Conservation (phyloP, 2,888 invertebrate species). For the Mongoloraphidia duomilia region DNA sequence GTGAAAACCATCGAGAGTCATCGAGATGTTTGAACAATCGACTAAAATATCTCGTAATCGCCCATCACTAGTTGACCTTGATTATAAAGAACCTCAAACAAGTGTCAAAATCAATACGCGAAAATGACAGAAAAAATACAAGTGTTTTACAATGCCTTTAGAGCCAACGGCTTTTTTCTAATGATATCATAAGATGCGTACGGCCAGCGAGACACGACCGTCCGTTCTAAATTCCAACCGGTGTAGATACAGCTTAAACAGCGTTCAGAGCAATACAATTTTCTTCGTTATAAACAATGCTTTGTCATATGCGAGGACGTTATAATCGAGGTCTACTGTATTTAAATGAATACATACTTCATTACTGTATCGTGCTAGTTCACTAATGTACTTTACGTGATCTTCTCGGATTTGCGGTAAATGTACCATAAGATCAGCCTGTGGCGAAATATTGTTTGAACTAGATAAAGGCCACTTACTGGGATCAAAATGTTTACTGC, state of each 20-base stretch:
- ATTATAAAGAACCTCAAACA: no score
- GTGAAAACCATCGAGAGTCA: no score
- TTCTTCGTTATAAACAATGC: neutral
- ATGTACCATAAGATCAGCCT: constrained; percentile 90
- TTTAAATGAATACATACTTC: constrained; percentile 35
- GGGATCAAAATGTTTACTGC: constrained; percentile 85
- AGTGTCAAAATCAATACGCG: no score
- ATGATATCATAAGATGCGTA: no score
- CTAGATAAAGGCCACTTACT: constrained; percentile 84
- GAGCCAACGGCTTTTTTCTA: no score
- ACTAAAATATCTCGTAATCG: no score
- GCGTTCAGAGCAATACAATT: neutral
- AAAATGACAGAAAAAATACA: no score
- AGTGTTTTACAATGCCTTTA: no score
- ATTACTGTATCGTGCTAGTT: constrained; percentile 80
- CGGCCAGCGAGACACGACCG: no score
- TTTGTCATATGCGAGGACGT: neutral
- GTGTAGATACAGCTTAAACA: no score
- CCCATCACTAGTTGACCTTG: neutral
- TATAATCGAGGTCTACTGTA: neutral
- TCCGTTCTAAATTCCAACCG: no score
- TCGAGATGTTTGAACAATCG: no score
- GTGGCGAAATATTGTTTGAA: constrained; percentile 69
- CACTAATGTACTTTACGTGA: constrained; percentile 93
- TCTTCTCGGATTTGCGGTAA: constrained; percentile 89